phyloP scores from a whole-genome alignment of 2,797 vertebrate genomes.

The Danio albolineatus region DNA sequence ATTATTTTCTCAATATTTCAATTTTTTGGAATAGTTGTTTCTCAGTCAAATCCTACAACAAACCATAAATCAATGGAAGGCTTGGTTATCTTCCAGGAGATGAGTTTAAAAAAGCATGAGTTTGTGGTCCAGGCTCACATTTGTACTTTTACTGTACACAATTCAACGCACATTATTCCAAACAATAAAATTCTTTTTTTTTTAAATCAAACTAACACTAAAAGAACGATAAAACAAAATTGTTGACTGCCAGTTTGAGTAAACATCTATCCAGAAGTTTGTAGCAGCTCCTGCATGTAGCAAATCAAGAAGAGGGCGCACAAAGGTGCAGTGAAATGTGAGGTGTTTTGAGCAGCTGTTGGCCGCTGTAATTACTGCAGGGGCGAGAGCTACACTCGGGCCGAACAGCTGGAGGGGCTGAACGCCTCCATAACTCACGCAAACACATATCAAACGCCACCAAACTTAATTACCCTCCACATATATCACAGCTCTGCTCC shows the following conservation, averaged over 20 bases:
- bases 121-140: no score
- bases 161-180: neutral
- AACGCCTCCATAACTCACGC: constrained; percentile 23
- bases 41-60: no score
- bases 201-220: neutral
- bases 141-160: neutral
- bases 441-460: constrained; percentile 27
- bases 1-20: no score
- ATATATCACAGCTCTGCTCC: constrained; percentile 11
- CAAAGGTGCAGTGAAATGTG: neutral
- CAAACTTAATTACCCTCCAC: constrained; percentile 34
- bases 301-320: neutral
- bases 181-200: neutral
- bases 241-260: neutral
- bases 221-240: neutral
- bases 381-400: neutral
- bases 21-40: no score
- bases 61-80: no score
- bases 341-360: constrained; percentile 23
- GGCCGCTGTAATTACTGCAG: neutral
- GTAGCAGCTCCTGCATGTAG: neutral
- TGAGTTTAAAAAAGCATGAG: no score
- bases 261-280: neutral
- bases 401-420: constrained; percentile 1
- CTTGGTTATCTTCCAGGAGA: no score